Conservation (phyloP, 1,140 invertebrate species). For the Drosophila bocki region DNA sequence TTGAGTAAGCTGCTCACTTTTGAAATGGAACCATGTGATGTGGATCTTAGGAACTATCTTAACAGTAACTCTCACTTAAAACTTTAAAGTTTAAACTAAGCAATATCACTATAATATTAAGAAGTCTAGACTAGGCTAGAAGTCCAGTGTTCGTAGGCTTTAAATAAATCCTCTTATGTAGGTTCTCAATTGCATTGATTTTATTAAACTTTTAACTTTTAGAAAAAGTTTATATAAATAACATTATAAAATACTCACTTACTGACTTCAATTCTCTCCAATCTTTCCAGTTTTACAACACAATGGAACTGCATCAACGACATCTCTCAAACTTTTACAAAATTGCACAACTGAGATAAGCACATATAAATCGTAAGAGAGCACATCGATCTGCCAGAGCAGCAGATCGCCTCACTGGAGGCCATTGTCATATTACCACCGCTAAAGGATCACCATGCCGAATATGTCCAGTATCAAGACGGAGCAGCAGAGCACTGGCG, state of each 20-base stretch:
- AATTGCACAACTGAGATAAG: slow-evolving; percentile 61
- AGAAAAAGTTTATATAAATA: background rate
- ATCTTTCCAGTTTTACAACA: slow-evolving; percentile 57
- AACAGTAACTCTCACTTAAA: background rate
- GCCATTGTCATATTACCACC: slow-evolving; percentile 6
- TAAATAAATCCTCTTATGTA: background rate
- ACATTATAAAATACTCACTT: background rate
- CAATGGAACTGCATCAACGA: slow-evolving; percentile 83
- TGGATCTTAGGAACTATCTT: background rate
- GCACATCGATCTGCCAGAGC: background rate
- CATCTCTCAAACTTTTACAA: slow-evolving; percentile 84
- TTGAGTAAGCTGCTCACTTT: background rate
- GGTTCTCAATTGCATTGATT: background rate
- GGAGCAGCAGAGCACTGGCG: slow-evolving; percentile 62
- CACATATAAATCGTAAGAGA: slow-evolving; percentile 3
- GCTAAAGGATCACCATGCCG: slow-evolving; percentile 41
- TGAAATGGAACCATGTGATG: background rate
- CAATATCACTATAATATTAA: too few relatives aligned
- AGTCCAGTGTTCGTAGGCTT: background rate
- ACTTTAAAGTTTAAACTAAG: background rate
- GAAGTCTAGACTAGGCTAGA: background rate
- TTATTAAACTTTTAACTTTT: background rate
- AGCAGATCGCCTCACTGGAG: background rate
- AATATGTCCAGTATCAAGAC: slow-evolving; percentile 82
- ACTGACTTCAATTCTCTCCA: background rate